A percentile compares a stretch with the other conserved stretches of the same genome.
phyloP scores from a whole-genome alignment of 2,797 vertebrate species.

The Pseudochirops corinnae region DNA sequence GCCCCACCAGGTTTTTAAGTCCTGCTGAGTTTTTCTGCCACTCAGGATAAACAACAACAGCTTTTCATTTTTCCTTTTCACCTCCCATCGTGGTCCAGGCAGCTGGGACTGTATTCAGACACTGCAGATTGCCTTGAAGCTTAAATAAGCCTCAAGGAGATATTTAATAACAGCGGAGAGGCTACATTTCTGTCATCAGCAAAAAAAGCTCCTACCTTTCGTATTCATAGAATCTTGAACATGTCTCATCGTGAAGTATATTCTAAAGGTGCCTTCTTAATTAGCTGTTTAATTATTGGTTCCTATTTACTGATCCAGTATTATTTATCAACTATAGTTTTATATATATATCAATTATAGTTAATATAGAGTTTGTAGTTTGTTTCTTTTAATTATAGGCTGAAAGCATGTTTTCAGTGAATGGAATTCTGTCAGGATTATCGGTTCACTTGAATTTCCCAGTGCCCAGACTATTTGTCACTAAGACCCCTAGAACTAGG shows the following conservation, averaged over 20 bases:
- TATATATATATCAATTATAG: not conserved
- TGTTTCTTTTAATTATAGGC: not conserved
- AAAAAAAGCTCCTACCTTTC: not conserved
- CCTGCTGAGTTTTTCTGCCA: not conserved
- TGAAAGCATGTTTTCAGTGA: not conserved
- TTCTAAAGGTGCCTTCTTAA: not conserved
- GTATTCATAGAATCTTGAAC: not conserved
- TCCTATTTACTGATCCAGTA: not conserved
- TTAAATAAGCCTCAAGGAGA: not conserved
- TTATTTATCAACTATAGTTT: not conserved
- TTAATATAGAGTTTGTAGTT: not conserved
- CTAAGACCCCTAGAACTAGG: not conserved
- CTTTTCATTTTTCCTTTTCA: not conserved
- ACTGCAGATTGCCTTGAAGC: not conserved
- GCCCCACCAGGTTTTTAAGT: not conserved
- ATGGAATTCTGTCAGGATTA: not conserved
- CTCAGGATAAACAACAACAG: not conserved
- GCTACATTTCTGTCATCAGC: not conserved
- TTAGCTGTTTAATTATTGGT: not conserved
- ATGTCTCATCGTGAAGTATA: not conserved
- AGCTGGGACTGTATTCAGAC: not conserved
- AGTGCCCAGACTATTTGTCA: not conserved
- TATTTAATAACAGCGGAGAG: not conserved
- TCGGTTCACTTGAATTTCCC: not conserved
- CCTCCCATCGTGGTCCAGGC: not conserved